Conservation (phyloP, 2,888 invertebrate genomes). For the Acanthosoma haemorrhoidale region DNA sequence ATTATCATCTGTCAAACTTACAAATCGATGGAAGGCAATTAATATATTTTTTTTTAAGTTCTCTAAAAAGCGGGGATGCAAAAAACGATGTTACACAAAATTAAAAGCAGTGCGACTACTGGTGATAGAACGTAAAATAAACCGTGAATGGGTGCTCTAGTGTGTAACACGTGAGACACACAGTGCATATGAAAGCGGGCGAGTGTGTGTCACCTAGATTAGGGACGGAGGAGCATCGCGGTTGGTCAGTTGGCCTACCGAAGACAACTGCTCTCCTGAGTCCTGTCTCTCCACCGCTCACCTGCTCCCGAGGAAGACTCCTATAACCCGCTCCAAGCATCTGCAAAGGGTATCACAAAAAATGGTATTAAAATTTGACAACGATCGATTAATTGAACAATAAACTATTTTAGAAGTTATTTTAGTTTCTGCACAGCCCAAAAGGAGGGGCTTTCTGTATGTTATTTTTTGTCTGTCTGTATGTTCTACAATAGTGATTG, state of each 20-base stretch:
- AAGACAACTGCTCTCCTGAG: conserved; percentile 63
- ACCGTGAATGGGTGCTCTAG: not conserved
- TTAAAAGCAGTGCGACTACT: conserved; percentile 5
- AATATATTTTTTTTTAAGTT: not conserved
- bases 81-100: not conserved
- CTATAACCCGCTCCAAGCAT: conserved; percentile 59
- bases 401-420: no score
- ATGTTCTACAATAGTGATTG: no score
- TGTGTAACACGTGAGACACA: conserved; percentile 6
- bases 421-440: no score
- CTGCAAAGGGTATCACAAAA: conserved; percentile 11
- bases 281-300: conserved; percentile 26
- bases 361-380: not conserved
- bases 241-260: conserved; percentile 57
- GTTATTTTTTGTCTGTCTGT: no score
- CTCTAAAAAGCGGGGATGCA: conserved; percentile 1
- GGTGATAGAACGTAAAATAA: not conserved
- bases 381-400: no score
- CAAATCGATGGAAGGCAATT: not conserved
- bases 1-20: no score
- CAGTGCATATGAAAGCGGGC: conserved; percentile 28
- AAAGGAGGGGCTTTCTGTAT: no score
- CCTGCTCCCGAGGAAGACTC: conserved; percentile 62
- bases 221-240: conserved; percentile 80
- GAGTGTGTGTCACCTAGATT: conserved; percentile 66